These are phyloP conservation scores for Ichneumoninae sp. DNA, from an alignment of 2,888 invertebrate species.

Conservation along the genomic window DNA sequence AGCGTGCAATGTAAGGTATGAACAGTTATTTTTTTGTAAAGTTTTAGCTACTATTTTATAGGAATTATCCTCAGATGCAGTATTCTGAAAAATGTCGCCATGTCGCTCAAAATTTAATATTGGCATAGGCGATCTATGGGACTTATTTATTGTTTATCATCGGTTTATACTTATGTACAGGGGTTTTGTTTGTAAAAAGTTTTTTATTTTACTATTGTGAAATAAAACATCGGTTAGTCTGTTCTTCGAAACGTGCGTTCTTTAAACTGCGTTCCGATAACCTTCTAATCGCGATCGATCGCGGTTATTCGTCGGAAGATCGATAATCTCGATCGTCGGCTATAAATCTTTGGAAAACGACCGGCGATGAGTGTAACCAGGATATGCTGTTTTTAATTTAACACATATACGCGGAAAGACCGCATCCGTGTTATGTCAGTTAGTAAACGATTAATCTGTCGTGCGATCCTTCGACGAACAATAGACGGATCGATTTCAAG, in stretches of 20 bases:
- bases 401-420: slow-evolving; percentile 6
- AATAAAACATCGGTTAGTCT: slow-evolving; percentile 6
- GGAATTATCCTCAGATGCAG: slow-evolving; percentile 3
- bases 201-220: slow-evolving; percentile 8
- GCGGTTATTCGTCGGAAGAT: neutral
- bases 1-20: neutral
- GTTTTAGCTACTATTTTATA: neutral
- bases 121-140: neutral
- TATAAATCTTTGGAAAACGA: neutral
- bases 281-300: neutral
- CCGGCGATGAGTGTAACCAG: neutral
- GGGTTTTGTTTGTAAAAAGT: neutral
- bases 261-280: slow-evolving; percentile 5
- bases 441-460: neutral
- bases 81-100: slow-evolving; percentile 4
- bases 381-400: slow-evolving; percentile 8
- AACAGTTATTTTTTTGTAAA: neutral
- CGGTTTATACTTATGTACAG: neutral
- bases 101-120: neutral
- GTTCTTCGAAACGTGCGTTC: neutral
- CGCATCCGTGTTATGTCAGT: neutral
- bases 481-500: neutral
- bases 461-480: neutral
- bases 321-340: slow-evolving; percentile 4
- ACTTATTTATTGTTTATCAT: slow-evolving; percentile 1